Evolutionary conservation across 2,888 invertebrate genomes (phyloP), one percentile per base, ranked within the genome.

Genomic region (Euclidia mi): DNA sequence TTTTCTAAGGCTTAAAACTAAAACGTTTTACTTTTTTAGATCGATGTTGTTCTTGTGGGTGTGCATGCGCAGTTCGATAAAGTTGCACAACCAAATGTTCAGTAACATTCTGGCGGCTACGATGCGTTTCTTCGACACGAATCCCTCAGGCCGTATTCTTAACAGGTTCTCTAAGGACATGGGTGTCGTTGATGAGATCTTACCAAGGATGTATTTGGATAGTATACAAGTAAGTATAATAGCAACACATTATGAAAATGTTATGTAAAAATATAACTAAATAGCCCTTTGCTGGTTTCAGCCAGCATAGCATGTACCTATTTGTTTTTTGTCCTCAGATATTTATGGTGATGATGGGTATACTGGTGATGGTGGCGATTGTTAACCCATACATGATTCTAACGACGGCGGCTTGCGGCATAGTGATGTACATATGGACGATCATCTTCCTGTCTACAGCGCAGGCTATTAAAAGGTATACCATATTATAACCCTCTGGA

Each of bases 81-180:
- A 93, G 48, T 91, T 98, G 0, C 98, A 98, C 88, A 96, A 97
- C 78, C 92, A 89, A 17, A 98, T 98, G 97, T 97, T 98, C 86
- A 90, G 95, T 14, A 95, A 96, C 71, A 95, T 98, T 29, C 85
- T 98, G 7, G 94, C 96, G 61, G 96, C 97, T 0, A 97, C 97
- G 0, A 97, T 98, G 95, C 90, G 96, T 17, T 98, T 98, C 90
- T 98, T 98, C 85, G 97, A 98, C 83, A 96, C 96, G 3, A 98
- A 98, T 87, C 97, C 98, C 0, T 96, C 97, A 10, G 97, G 98
- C 28, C 95, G 97, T 12, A 96, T 98, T 70, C 94, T 98, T 47
- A 98, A 98, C 88, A 92, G 98, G 48, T 98, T 98, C 88, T 97
- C 98, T 0, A 98, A 98, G 83, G 98, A 98, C 80, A 96, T 97